Evolutionary conservation across 2,888 invertebrate species (phyloP), one percentile per base, ranked within the genome.

Genomic region (Falcaria lacertinaria): DNA sequence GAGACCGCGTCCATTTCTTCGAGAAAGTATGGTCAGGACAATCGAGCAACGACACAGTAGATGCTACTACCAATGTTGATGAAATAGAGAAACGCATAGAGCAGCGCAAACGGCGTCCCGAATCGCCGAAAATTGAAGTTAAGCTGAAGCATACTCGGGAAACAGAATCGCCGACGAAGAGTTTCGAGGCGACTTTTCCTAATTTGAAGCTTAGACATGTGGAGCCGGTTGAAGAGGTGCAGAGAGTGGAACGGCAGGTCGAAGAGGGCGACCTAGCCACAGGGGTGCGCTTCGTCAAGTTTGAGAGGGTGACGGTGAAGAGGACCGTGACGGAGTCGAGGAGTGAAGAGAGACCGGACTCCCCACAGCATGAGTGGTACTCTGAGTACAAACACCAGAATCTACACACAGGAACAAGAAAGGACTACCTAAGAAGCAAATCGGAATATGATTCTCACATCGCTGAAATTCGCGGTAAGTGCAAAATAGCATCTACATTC

Each of bases 381-480:
- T 70, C 83, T 54, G 84, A 89, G 74, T 75, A 89, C 74, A 67
- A 88, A 65, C 82, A 90, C 52, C 82, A 91, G 71, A 71, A 87
- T 44, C 64, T 95, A 72, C 94, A 94, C 71, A 89, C 91, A 43
- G 92, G 92, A 51, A 91, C 92, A 36, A 92, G 92, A 71, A 91
- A 93, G 86, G 94, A 94, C 59, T 94, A 92, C 66, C 90, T 93
- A 54, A 91, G 95, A 73, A 95, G 94, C 83, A 94, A 93, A 74
- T 94, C 94, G 66, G 95, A 96, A 81, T 96, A 94, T 83, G 96
- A 96, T 82, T 93, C 94, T 43, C 96, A 96, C 84, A 96, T 96
- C 75, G 94, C 93, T 62, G 93, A 94, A 85, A 95, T 95, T 74
- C 92, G 94, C 95, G 95, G 96, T 96, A 92, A 89, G 74, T 69